These are phyloP conservation scores for Sylvia borin DNA, from an alignment of 2,797 vertebrate species.

Conservation along the genomic window DNA sequence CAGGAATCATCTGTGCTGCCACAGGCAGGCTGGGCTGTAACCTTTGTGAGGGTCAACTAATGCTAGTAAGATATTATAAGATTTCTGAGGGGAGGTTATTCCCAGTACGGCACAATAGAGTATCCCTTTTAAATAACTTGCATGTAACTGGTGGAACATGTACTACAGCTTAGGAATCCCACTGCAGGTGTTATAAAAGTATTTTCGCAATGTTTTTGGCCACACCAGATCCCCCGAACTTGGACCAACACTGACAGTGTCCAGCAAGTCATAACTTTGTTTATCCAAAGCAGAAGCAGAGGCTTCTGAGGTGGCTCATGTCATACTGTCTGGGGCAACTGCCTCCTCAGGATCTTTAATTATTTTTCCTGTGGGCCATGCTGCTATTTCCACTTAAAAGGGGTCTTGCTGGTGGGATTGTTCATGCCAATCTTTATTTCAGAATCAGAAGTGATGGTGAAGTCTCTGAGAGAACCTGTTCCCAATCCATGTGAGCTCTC, in stretches of 20 bases:
- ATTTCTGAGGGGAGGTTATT: not conserved
- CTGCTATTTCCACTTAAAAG: not conserved
- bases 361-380: not conserved
- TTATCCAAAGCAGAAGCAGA: not conserved
- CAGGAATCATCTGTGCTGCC: not conserved
- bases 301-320: not conserved
- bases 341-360: not conserved
- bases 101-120: accelerated
- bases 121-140: not conserved
- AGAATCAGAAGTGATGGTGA: not conserved
- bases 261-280: not conserved
- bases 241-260: not conserved
- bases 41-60: not conserved
- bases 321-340: not conserved
- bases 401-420: not conserved
- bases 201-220: not conserved
- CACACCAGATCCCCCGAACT: not conserved
- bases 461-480: not conserved
- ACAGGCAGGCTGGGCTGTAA: not conserved
- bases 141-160: not conserved
- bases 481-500: not conserved
- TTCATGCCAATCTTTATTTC: not conserved
- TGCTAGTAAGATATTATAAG: not conserved
- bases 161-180: not conserved
- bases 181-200: not conserved